Conservation (phyloP, 2,113 vertebrate species). For the Anolis sagrei region DNA sequence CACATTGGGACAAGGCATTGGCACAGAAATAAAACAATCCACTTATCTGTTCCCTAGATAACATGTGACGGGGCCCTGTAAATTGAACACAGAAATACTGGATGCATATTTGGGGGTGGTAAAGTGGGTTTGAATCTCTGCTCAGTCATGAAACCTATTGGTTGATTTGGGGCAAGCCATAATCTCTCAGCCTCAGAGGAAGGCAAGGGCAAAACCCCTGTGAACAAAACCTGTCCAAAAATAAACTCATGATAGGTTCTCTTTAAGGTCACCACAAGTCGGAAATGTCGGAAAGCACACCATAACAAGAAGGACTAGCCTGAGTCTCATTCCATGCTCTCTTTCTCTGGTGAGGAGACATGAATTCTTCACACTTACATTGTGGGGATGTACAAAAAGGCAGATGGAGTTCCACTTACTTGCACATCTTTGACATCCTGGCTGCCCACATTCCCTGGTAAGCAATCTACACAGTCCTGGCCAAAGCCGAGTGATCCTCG, state of each 20-base stretch:
- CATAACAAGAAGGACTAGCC: too few relatives aligned
- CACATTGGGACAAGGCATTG: background rate
- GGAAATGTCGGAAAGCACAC: too few relatives aligned
- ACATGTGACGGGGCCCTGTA: background rate
- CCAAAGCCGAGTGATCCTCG: constrained; percentile 92
- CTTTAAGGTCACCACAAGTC: too few relatives aligned
- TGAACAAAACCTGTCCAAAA: too few relatives aligned
- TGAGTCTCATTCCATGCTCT: background rate
- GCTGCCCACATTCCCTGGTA: constrained; percentile 87
- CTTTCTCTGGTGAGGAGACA: background rate
- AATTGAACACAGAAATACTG: background rate
- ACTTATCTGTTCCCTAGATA: background rate
- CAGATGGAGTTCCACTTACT: constrained; percentile 69
- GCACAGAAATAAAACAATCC: background rate
- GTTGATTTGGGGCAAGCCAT: too few relatives aligned
- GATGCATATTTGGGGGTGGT: background rate
- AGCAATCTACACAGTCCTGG: constrained; percentile 88
- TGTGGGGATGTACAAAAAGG: background rate
- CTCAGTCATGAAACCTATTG: too few relatives aligned
- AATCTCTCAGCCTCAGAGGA: too few relatives aligned
- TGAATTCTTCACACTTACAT: background rate
- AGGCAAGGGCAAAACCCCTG: too few relatives aligned
- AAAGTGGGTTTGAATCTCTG: too few relatives aligned
- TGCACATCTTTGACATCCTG: constrained; percentile 95
- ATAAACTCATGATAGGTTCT: too few relatives aligned